Evolutionary conservation across 53 echinoderm and acorn worm genomes (phyloP).

Genomic region (Echinometra lucunter): DNA sequence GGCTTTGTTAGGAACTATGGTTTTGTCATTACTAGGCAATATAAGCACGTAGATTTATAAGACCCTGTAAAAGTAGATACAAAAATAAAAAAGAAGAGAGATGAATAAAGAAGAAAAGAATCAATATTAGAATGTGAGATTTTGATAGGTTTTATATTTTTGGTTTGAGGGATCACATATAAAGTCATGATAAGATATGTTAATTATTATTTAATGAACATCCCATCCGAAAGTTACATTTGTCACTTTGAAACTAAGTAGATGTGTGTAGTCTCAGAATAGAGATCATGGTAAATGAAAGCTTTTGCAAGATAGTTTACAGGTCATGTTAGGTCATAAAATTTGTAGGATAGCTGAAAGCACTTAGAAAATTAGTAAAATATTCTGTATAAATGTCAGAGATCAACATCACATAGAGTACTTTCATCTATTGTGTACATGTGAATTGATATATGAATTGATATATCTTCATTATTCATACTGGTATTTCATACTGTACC

Average conservation of each 20-base stretch:
- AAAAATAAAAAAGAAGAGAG: too few relatives aligned
- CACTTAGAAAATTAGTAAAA: neutral
- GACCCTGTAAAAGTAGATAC: too few relatives aligned
- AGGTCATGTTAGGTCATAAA: neutral
- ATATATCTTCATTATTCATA: neutral
- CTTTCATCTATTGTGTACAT: neutral
- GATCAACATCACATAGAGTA: neutral
- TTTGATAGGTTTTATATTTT: neutral
- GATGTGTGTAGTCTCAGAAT: neutral
- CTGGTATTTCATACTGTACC: constrained; percentile 1
- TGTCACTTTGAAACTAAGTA: neutral
- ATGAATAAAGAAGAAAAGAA: too few relatives aligned
- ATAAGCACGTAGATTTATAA: too few relatives aligned
- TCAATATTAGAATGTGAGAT: neutral
- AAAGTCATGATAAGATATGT: neutral
- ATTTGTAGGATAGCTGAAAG: constrained; percentile 7
- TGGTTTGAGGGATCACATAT: neutral
- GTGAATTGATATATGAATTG: neutral
- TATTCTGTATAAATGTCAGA: neutral
- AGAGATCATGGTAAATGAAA: neutral
- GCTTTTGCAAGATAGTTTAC: neutral
- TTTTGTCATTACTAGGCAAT: too few relatives aligned
- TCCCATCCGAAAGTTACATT: neutral
- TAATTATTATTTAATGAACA: neutral
- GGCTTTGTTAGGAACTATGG: too few relatives aligned